These are phyloP conservation scores for Tachystola acroxantha DNA, from an alignment of 2,888 invertebrate genomes.

Conservation along the genomic window DNA sequence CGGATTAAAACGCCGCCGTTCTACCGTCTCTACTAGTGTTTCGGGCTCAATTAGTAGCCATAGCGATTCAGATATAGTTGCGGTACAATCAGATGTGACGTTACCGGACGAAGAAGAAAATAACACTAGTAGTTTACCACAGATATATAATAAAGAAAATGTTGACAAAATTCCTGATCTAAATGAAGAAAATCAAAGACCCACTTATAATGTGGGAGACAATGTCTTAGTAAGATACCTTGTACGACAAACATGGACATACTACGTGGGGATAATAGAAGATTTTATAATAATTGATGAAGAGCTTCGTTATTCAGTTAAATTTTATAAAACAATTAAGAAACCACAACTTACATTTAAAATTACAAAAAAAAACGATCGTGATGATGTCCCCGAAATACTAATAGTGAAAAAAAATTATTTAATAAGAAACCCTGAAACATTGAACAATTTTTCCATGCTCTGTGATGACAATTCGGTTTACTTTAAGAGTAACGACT, in stretches of 20 bases:
- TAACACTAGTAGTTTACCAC: background rate
- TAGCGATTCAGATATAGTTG: constrained; percentile 5
- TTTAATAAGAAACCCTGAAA: constrained; percentile 6
- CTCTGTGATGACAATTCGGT: background rate
- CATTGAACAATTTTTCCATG: constrained; percentile 1
- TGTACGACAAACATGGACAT: constrained; percentile 8
- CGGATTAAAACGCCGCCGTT: constrained; percentile 3
- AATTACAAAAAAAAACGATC: constrained; percentile 9
- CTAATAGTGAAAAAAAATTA: constrained; percentile 10
- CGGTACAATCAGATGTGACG: background rate
- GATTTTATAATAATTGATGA: constrained; percentile 6
- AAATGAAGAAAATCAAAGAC: constrained; percentile 4
- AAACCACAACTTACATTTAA: constrained; percentile 10
- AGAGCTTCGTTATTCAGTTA: constrained; percentile 6
- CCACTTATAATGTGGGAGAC: constrained; percentile 4
- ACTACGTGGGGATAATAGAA: constrained; percentile 9
- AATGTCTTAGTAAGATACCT: constrained; percentile 6
- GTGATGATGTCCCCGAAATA: constrained; percentile 8
- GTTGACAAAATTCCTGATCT: background rate
- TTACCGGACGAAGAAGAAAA: background rate
- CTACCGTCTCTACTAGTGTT: constrained; percentile 9
- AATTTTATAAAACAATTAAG: constrained; percentile 12
- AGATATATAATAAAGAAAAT: background rate
- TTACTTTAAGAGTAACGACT: background rate
- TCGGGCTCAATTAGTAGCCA: constrained; percentile 8